A percentile compares a stretch with the other conserved stretches of the same genome.
phyloP scores from a whole-genome alignment of 2,797 vertebrate genomes.

The Pteronotus mesoamericanus region DNA sequence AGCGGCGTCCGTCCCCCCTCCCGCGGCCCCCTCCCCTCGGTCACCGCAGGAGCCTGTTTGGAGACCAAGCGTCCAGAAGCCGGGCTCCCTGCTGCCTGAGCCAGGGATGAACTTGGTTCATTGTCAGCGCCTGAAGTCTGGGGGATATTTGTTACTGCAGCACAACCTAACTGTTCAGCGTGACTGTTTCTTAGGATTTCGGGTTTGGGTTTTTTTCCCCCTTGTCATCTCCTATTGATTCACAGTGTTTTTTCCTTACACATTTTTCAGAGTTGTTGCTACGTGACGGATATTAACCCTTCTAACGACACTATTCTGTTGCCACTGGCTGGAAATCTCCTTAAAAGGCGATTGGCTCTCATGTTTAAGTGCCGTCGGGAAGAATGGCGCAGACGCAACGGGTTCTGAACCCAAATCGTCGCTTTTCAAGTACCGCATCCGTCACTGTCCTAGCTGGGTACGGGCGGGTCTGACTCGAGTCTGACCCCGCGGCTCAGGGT shows the following conservation, averaged over 20 bases:
- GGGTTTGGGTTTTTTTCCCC: background rate
- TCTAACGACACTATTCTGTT: background rate
- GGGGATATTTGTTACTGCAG: background rate
- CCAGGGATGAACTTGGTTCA: fast-evolving
- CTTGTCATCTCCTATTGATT: background rate
- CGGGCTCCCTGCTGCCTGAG: background rate
- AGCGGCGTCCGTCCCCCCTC: fast-evolving
- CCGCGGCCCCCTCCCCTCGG: background rate
- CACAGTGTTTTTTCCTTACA: background rate
- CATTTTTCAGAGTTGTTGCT: background rate
- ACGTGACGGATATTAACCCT: background rate
- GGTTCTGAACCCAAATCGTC: fast-evolving
- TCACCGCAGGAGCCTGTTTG: background rate
- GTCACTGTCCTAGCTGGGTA: fast-evolving
- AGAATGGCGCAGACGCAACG: fast-evolving
- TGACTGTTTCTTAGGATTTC: background rate
- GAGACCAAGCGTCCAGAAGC: background rate
- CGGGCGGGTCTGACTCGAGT: fast-evolving
- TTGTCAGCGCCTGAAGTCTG: background rate
- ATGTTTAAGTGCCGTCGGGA: fast-evolving
- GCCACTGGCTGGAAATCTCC: background rate
- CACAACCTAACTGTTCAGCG: fast-evolving
- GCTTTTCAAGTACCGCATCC: background rate
- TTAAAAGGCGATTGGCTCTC: background rate
- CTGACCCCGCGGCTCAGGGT: too few species aligned